phyloP scores from a whole-genome alignment of 2,888 invertebrate species.

The Drosophila subsilvestris region DNA sequence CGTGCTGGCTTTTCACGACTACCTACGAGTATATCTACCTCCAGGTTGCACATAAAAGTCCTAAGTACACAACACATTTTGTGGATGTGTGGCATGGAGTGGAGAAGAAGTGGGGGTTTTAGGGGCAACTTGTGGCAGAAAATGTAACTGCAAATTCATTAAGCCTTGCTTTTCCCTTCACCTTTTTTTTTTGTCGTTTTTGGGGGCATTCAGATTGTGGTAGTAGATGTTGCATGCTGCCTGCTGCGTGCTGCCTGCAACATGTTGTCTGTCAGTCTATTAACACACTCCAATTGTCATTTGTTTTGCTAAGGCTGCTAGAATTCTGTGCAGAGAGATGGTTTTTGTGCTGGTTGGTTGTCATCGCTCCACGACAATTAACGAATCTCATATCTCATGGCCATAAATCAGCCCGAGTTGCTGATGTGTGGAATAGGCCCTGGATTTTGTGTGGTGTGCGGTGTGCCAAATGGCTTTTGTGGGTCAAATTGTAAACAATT shows the following conservation, averaged over 20 bases:
- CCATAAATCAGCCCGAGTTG: conserved; percentile 46
- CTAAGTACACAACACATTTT: conserved; percentile 60
- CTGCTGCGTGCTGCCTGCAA: conserved; percentile 21
- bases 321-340: conserved; percentile 25
- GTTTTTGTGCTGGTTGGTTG: conserved; percentile 20
- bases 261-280: conserved; percentile 46
- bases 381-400: conserved; percentile 49
- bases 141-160: conserved; percentile 58
- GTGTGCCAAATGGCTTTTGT: conserved; percentile 40
- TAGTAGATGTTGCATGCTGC: conserved; percentile 18
- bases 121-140: conserved; percentile 42
- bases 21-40: conserved; percentile 24
- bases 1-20: conserved; percentile 47
- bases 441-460: conserved; percentile 11
- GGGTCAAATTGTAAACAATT: conserved; percentile 55
- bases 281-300: conserved; percentile 77
- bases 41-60: conserved; percentile 52
- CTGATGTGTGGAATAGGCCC: conserved; percentile 32
- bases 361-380: conserved; percentile 41
- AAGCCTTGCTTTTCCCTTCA: conserved; percentile 18
- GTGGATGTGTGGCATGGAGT: conserved; percentile 4
- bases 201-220: conserved; percentile 16
- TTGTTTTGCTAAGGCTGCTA: conserved; percentile 56
- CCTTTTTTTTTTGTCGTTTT: not conserved
- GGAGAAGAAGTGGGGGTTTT: not conserved